Conservation (phyloP, 2,113 vertebrate species). For the Chamaea fasciata region DNA sequence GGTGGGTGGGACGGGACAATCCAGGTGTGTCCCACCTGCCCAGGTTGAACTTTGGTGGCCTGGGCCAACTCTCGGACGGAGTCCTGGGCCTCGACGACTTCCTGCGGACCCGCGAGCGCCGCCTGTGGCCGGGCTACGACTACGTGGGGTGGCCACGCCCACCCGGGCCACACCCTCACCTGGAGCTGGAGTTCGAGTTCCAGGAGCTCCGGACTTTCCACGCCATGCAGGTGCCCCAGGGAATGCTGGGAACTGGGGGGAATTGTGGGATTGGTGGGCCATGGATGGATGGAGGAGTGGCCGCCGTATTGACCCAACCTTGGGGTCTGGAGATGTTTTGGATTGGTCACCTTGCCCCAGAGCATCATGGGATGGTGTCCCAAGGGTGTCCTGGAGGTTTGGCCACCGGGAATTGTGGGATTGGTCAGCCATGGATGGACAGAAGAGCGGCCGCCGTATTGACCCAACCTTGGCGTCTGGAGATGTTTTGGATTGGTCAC, state of each 20-base stretch:
- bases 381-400: too few relatives aligned
- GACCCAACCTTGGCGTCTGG: not conserved
- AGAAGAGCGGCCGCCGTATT: not conserved
- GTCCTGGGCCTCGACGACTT: not conserved
- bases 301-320: too few relatives aligned
- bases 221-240: not conserved
- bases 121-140: not conserved
- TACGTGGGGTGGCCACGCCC: not conserved
- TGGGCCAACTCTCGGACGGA: not conserved
- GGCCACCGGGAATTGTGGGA: not conserved
- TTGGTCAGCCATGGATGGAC: not conserved
- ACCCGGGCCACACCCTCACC: rapidly evolving
- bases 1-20: not conserved
- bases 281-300: too few relatives aligned
- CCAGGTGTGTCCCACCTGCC: not conserved
- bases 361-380: not conserved
- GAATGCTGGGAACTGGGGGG: not conserved
- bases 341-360: not conserved
- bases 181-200: not conserved
- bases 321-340: not conserved
- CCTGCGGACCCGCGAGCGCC: not conserved
- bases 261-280: not conserved
- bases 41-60: not conserved
- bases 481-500: not conserved
- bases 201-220: not conserved